phyloP scores from a whole-genome alignment of 2,113 vertebrate genomes.

The Naja naja region DNA sequence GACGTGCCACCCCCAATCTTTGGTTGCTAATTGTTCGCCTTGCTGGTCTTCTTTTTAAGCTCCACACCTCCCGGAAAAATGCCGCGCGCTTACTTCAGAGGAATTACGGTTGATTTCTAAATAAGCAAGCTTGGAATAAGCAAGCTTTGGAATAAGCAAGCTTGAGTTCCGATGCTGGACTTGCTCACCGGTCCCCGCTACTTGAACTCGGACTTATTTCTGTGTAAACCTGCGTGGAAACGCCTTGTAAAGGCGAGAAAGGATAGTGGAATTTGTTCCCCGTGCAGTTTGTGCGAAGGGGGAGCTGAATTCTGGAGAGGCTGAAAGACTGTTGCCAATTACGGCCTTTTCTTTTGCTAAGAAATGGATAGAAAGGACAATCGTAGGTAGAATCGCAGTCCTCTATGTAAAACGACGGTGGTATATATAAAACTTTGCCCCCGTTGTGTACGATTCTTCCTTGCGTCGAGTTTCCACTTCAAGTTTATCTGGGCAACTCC shows the following conservation, averaged over 20 bases:
- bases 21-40: too few relatives aligned
- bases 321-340: not conserved
- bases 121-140: not conserved
- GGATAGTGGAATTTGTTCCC: not conserved
- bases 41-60: not conserved
- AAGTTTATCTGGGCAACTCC: not conserved
- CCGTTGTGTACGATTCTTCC: not conserved
- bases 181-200: not conserved
- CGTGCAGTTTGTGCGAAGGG: not conserved
- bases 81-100: not conserved
- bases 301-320: not conserved
- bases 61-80: too few relatives aligned
- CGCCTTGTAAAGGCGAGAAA: not conserved
- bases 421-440: not conserved
- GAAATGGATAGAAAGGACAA: not conserved
- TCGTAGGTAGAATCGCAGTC: too few relatives aligned
- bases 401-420: not conserved
- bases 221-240: not conserved
- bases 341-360: not conserved
- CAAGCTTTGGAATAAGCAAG: not conserved
- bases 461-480: not conserved
- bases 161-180: not conserved
- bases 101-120: not conserved
- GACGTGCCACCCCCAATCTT: not conserved
- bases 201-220: not conserved